A percentile compares a stretch with the other conserved stretches of the same genome.
These are phyloP conservation scores for Ctenopoma multispine DNA, from an alignment of 2,797 vertebrate genomes.

Conservation along the genomic window DNA sequence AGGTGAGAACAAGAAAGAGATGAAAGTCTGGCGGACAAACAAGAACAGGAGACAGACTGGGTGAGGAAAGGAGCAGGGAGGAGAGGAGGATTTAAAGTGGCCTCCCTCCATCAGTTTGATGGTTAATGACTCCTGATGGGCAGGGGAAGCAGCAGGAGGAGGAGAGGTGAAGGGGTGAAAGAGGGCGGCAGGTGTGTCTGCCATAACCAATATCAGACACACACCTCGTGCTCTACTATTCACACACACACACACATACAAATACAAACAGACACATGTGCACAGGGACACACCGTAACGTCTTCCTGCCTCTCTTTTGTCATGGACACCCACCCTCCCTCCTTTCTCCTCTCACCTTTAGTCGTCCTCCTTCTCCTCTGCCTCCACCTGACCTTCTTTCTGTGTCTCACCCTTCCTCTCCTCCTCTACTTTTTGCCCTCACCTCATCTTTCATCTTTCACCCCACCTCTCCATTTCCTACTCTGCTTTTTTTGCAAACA, in stretches of 20 bases:
- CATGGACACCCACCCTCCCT: slow-evolving; percentile 7
- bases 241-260: slow-evolving; percentile 28
- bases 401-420: not conserved
- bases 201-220: slow-evolving; percentile 85
- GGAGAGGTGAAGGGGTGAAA: slow-evolving; percentile 65
- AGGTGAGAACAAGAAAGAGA: not conserved
- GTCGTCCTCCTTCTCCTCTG: not conserved
- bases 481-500: slow-evolving; percentile 21
- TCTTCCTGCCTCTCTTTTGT: slow-evolving; percentile 22
- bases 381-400: not conserved
- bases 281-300: slow-evolving; percentile 3
- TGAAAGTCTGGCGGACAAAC: not conserved
- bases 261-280: not conserved
- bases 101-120: slow-evolving; percentile 16
- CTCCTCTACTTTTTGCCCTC: not conserved
- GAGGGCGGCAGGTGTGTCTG: slow-evolving; percentile 88
- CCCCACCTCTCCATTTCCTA: not conserved
- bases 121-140: slow-evolving; percentile 59
- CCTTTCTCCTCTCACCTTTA: not conserved
- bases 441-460: slow-evolving; percentile 3
- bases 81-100: slow-evolving; percentile 29
- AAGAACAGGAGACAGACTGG: not conserved
- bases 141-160: slow-evolving; percentile 56
- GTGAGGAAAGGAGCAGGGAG: slow-evolving; percentile 33
- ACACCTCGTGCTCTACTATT: not conserved